phyloP scores from a whole-genome alignment of 2,113 vertebrate species.

The Cottus gobio region DNA sequence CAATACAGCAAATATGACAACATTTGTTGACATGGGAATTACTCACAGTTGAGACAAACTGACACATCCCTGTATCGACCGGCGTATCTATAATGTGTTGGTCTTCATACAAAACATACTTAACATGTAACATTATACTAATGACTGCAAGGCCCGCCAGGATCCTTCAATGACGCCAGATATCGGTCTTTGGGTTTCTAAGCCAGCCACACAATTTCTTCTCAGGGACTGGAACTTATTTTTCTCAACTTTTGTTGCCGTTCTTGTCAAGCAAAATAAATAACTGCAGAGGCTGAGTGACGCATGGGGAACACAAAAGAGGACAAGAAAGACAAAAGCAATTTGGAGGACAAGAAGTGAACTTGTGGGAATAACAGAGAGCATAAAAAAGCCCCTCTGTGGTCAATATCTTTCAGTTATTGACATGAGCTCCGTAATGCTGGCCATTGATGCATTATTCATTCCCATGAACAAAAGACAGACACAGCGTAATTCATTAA shows the following conservation, averaged over 20 bases:
- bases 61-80: neutral
- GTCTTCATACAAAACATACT: conserved; percentile 33
- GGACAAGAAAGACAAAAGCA: conserved; percentile 23
- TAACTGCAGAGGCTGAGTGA: conserved; percentile 9
- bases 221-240: neutral
- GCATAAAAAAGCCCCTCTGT: conserved; percentile 25
- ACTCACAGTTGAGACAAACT: conserved; percentile 20
- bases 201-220: conserved; percentile 7
- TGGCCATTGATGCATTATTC: conserved; percentile 46
- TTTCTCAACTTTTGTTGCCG: conserved; percentile 5
- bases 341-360: conserved; percentile 35
- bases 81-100: neutral
- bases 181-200: conserved; percentile 16
- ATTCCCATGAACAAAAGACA: conserved; percentile 59
- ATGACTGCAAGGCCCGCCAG: conserved; percentile 57
- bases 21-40: conserved; percentile 45
- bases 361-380: conserved; percentile 33
- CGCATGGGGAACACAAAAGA: neutral
- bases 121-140: conserved; percentile 64
- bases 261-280: conserved; percentile 16
- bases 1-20: neutral
- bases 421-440: conserved; percentile 47
- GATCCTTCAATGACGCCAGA: conserved; percentile 36
- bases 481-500: conserved; percentile 74
- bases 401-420: conserved; percentile 44